A percentile compares a stretch with the other conserved stretches of the same genome.
phyloP scores from a whole-genome alignment of 2,888 invertebrate genomes.

The Acanthoscelides obtectus region DNA sequence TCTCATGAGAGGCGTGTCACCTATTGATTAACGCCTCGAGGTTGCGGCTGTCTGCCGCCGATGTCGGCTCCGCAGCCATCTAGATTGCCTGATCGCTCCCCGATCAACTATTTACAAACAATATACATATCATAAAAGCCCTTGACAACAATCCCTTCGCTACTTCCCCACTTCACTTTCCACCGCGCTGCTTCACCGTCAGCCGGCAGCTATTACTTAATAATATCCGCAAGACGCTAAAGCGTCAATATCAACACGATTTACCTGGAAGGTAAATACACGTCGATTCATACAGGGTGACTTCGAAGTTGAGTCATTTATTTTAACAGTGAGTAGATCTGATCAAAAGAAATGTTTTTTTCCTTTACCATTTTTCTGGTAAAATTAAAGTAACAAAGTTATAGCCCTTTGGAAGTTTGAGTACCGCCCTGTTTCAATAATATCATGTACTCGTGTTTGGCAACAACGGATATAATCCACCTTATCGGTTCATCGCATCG shows the following conservation, averaged over 20 bases:
- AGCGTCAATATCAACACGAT: neutral
- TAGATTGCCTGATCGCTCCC: conserved; percentile 29
- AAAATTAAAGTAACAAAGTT: too few relatives aligned
- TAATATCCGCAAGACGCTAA: neutral
- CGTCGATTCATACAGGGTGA: too few relatives aligned
- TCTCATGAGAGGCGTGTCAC: conserved; percentile 1
- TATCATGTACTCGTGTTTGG: too few relatives aligned
- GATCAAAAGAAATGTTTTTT: too few relatives aligned
- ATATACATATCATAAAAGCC: conserved; percentile 24
- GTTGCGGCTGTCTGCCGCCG: conserved; percentile 17
- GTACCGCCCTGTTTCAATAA: too few relatives aligned
- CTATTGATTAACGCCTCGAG: conserved; percentile 24
- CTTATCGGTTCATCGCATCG: too few relatives aligned
- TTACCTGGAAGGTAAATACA: neutral
- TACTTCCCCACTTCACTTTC: conserved; percentile 6
- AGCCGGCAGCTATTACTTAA: neutral
- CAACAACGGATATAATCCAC: too few relatives aligned
- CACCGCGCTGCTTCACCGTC: neutral
- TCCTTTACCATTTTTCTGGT: too few relatives aligned
- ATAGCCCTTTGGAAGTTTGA: too few relatives aligned
- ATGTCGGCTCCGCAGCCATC: conserved; percentile 13
- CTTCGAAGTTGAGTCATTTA: too few relatives aligned
- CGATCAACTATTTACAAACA: conserved; percentile 32
- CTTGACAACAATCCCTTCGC: conserved; percentile 4
- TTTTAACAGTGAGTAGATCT: too few relatives aligned